phyloP scores from a whole-genome alignment of 2,797 vertebrate species.

The Myotis myotis region DNA sequence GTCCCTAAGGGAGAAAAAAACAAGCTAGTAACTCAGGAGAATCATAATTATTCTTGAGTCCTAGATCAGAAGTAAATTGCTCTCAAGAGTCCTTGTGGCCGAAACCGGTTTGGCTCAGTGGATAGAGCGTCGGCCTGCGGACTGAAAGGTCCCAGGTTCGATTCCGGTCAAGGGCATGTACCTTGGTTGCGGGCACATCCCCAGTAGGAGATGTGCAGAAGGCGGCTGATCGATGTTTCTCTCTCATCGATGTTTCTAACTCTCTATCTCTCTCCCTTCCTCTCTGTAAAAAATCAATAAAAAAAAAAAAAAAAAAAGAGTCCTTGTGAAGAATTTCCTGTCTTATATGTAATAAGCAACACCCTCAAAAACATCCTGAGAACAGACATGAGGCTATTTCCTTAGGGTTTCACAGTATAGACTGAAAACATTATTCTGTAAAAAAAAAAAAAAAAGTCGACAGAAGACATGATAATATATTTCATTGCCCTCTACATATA shows the following conservation, averaged over 20 bases:
- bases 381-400: background rate
- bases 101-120: too few relatives aligned
- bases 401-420: background rate
- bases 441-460: background rate
- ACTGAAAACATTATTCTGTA: background rate
- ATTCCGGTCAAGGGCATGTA: too few relatives aligned
- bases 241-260: too few relatives aligned
- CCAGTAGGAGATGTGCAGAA: too few relatives aligned
- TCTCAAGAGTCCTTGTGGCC: conserved; percentile 27
- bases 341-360: conserved; percentile 10
- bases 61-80: conserved; percentile 40
- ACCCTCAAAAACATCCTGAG: background rate
- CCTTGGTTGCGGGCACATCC: too few relatives aligned
- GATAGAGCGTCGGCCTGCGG: too few relatives aligned
- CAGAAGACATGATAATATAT: background rate
- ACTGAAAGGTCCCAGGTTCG: too few relatives aligned
- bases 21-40: conserved; percentile 20
- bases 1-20: background rate
- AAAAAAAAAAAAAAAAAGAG: too few relatives aligned
- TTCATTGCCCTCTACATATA: background rate
- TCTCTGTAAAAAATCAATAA: too few relatives aligned
- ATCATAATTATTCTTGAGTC: conserved; percentile 4
- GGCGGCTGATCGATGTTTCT: too few relatives aligned
- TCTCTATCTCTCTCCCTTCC: too few relatives aligned
- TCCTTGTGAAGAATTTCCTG: background rate